These are phyloP conservation scores for Siderastrea radians DNA, from an alignment of 92 coral and sea anemone genomes.

Conservation along the genomic window DNA sequence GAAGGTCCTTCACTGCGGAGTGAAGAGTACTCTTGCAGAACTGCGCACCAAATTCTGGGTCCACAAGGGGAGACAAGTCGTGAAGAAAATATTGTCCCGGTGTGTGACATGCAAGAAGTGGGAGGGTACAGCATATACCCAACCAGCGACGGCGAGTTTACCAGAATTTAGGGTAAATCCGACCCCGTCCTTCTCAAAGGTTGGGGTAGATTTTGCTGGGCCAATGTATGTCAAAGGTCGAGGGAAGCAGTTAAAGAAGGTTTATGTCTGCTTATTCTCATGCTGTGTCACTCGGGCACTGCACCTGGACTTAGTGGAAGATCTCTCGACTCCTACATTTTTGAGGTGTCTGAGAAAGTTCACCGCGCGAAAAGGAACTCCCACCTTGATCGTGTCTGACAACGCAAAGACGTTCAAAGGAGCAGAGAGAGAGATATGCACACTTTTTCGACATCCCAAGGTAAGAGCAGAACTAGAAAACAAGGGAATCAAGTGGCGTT, in stretches of 20 bases:
- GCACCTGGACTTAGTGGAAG: slow-evolving; percentile 15
- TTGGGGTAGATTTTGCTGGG: no score
- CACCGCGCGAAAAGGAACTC: not conserved
- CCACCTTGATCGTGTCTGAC: not conserved
- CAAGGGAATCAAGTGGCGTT: slow-evolving; percentile 11
- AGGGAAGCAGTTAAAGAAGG: not conserved
- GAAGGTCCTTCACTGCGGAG: no score
- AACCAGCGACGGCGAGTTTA: not conserved
- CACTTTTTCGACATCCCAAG: not conserved
- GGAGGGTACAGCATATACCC: not conserved
- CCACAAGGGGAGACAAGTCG: no score
- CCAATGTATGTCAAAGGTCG: no score
- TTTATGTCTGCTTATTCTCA: not conserved
- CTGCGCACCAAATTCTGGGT: no score
- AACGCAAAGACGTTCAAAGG: not conserved
- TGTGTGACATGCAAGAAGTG: slow-evolving; percentile 7
- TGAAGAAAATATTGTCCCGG: not conserved
- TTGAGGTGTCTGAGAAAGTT: slow-evolving; percentile 8
- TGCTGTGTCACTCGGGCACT: not conserved
- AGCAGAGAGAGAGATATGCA: not conserved
- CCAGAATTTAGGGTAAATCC: slow-evolving; percentile 1
- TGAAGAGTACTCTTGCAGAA: no score
- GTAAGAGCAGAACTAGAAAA: not conserved
- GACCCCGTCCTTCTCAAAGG: not conserved
- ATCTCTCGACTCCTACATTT: slow-evolving; percentile 2